Evolutionary conservation across 2,797 vertebrate genomes (phyloP).

Genomic region (Thripadectes ignobilis): DNA sequence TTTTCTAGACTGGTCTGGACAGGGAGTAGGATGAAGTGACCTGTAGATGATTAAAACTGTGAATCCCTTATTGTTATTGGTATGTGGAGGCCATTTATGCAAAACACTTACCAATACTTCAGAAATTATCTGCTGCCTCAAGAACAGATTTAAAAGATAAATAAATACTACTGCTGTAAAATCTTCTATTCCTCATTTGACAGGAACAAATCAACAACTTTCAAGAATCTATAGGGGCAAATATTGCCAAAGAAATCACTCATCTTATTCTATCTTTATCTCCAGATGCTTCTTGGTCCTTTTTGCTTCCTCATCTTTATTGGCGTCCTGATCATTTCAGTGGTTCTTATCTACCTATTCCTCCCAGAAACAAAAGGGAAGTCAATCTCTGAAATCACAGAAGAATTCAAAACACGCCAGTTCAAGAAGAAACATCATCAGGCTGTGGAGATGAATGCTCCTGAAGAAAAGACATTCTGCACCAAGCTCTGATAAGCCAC

Average conservation of each 20-base stretch:
- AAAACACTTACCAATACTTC: neutral
- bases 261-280: neutral
- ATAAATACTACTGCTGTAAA: neutral
- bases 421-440: neutral
- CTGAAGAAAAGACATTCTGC: constrained; percentile 22
- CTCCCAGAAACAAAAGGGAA: constrained; percentile 74
- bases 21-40: neutral
- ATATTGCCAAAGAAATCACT: neutral
- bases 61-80: neutral
- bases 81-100: neutral
- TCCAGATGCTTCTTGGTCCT: constrained; percentile 79
- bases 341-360: constrained; percentile 34
- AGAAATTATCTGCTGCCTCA: neutral
- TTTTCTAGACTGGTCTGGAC: neutral
- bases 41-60: neutral
- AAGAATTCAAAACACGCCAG: constrained; percentile 19
- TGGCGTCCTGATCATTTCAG: constrained; percentile 36
- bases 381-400: constrained; percentile 61
- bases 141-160: neutral
- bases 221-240: neutral
- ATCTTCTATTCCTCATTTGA: neutral
- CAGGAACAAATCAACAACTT: neutral
- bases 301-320: constrained; percentile 79
- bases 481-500: constrained; percentile 48
- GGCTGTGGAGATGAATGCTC: neutral